Percentiles rank a stretch among this genome's conserved stretches.
Conservation (phyloP, 2,113 vertebrate species). For the Sula dactylatra region DNA sequence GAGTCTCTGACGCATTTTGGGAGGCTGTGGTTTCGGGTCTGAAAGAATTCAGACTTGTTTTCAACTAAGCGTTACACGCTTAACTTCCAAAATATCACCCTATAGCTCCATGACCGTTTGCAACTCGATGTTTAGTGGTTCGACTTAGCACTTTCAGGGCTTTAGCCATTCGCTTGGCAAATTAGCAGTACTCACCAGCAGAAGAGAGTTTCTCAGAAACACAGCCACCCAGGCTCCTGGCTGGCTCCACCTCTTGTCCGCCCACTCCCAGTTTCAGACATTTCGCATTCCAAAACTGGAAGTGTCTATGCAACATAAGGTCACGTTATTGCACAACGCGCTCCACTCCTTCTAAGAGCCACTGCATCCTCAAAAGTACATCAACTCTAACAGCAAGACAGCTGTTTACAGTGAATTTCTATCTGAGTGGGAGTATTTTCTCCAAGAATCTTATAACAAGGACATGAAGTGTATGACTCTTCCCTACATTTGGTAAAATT, state of each 20-base stretch:
- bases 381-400: constrained; percentile 28
- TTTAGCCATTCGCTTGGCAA: neutral
- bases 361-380: constrained; percentile 48
- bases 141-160: neutral
- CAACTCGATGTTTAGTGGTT: neutral
- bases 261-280: constrained; percentile 69
- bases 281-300: constrained; percentile 67
- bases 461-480: constrained; percentile 3
- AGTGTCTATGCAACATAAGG: constrained; percentile 46
- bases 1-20: constrained; percentile 56
- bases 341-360: constrained; percentile 45
- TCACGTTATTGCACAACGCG: constrained; percentile 14
- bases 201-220: constrained; percentile 51
- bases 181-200: constrained; percentile 31
- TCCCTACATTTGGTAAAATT: neutral
- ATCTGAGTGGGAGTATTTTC: constrained; percentile 57
- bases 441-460: constrained; percentile 36
- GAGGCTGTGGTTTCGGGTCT: constrained; percentile 46
- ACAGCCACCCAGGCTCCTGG: constrained; percentile 46
- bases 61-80: neutral
- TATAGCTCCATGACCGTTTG: constrained; percentile 1
- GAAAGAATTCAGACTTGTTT: constrained; percentile 51
- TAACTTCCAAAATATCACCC: constrained; percentile 40
- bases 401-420: constrained; percentile 42
- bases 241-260: constrained; percentile 53